Evolutionary conservation across 2,113 vertebrate genomes (phyloP).

Genomic region (Dicaeum eximium): DNA sequence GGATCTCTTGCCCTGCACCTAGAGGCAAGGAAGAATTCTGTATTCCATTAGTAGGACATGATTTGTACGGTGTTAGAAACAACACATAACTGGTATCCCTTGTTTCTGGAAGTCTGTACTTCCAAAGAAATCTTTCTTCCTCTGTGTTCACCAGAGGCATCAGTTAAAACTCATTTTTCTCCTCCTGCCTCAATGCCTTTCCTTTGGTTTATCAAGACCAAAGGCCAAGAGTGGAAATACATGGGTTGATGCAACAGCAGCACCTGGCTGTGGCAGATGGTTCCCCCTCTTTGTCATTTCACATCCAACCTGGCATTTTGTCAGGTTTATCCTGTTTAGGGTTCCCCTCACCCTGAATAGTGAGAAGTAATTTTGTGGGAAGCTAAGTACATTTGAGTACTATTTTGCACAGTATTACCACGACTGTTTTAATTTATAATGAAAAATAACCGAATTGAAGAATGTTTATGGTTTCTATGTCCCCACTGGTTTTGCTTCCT

Average conservation of each 20-base stretch:
- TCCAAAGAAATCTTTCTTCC: background rate
- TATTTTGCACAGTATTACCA: background rate
- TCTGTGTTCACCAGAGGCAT: background rate
- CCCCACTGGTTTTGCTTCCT: background rate
- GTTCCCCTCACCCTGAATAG: rapidly evolving
- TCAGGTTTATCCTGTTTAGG: background rate
- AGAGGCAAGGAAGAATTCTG: background rate
- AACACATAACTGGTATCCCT: rapidly evolving
- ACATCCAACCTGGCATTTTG: background rate
- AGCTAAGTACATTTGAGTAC: background rate
- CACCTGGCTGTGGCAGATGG: background rate
- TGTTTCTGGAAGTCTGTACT: background rate
- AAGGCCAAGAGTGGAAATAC: background rate
- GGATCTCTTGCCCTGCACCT: background rate
- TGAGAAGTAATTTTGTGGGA: background rate
- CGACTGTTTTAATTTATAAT: background rate
- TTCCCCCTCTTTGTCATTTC: background rate
- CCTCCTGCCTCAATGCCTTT: background rate
- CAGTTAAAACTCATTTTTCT: background rate
- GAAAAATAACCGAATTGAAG: background rate
- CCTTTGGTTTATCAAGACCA: background rate
- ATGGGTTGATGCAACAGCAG: rapidly evolving
- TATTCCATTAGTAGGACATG: rapidly evolving
- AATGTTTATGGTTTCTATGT: background rate
- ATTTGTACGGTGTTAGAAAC: background rate